Base-by-base conservation (phyloP, 2,888 invertebrate species). In the Laspeyria flexula region DNA sequence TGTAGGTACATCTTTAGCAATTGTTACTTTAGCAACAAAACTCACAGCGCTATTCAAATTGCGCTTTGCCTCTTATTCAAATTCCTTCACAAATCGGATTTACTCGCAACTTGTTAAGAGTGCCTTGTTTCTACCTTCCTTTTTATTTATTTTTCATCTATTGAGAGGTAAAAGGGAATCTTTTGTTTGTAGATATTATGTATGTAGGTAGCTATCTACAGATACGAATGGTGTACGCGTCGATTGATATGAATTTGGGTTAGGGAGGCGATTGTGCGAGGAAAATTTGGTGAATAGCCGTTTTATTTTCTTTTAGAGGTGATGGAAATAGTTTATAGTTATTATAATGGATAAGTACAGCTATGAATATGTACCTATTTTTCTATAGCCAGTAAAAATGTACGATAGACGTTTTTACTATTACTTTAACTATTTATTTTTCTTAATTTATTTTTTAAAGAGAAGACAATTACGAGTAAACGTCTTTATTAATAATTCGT, bases 21-120 rank as follows among this genome's bases (percentile, higher is more conserved):
- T 67, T 64, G 69, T 71, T 69, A 62, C 65, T 68, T 71, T 59
- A 71, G 55, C 56, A 58, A 60, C 55, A 61, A 59, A 71, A 66
- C 65, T 65, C 67, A 57, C 55, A 58, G 54, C 58, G 72, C 69
- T 69, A 69, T 69, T 69, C 69, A 71, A 74, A 65, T 72, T 63
- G 55, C 61, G 55, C 59, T 59, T 59, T 66, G 65, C 69, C 78
- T 82, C 85, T 90, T 91, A 90, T 90, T 90, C 90, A 90, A 91
- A 90, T 90, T 76, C 72, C 60, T 73, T 65, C 63, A 71, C 80
- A 88, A 90, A 91, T 90, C 91, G 76, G 91, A 90, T 91, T 90
- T 85, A 68, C 81, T 73, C 63, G 72, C 79, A 78, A 83, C 86
- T 90, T 90, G 90, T 88, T 90, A 90, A 85, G 79, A 79, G 78